Conservation (phyloP, 1,140 invertebrate species). For the Orius laevigatus region DNA sequence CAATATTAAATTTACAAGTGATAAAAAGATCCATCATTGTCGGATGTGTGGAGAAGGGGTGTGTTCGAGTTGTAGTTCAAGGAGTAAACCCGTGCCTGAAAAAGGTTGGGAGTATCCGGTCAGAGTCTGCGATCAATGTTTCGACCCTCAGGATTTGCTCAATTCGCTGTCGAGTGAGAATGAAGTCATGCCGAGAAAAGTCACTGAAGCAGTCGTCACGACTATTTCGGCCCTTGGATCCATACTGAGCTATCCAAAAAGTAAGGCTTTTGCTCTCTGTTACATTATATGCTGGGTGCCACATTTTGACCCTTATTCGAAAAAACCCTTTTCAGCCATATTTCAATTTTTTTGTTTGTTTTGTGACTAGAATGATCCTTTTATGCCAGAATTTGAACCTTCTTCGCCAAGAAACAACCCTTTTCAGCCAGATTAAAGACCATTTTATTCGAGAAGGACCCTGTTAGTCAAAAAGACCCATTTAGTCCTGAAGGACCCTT, state of each 20-base stretch:
- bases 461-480: no score
- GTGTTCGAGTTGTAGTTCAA: constrained; percentile 42
- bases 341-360: constrained; percentile 7
- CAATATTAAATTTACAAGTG: constrained; percentile 32
- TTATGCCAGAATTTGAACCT: not conserved
- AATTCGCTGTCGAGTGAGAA: constrained; percentile 17
- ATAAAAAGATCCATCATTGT: constrained; percentile 59
- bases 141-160: constrained; percentile 16
- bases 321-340: constrained; percentile 7
- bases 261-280: constrained; percentile 24
- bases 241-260: constrained; percentile 36
- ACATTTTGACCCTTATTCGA: not conserved
- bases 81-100: constrained; percentile 40
- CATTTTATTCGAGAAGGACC: no score
- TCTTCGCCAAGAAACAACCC: no score
- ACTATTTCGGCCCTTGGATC: constrained; percentile 40
- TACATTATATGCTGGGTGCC: not conserved
- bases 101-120: constrained; percentile 48
- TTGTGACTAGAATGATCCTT: not conserved
- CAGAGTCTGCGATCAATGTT: constrained; percentile 50
- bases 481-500: no score
- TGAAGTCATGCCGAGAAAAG: constrained; percentile 41
- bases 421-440: no score
- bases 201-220: constrained; percentile 44
- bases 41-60: constrained; percentile 58